Percentiles rank a stretch among this genome's conserved stretches.
These are phyloP conservation scores for Phengaris alcon DNA, from an alignment of 2,888 invertebrate genomes.

Conservation along the genomic window DNA sequence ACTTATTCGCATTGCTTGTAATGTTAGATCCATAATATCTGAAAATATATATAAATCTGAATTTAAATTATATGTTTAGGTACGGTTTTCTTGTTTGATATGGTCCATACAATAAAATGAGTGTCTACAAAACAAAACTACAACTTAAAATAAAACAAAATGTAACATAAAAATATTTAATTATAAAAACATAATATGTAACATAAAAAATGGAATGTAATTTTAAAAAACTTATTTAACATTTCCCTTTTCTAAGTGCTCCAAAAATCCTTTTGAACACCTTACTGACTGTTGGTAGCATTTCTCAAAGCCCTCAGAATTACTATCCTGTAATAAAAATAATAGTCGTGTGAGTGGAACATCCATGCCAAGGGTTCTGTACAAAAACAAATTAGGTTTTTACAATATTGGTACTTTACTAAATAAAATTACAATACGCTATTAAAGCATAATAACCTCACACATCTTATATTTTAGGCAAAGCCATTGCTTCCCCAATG, in stretches of 20 bases:
- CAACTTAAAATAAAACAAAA: not conserved
- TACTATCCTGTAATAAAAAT: constrained; percentile 57
- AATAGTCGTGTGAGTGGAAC: not conserved
- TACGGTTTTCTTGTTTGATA: no score
- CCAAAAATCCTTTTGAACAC: constrained; percentile 67
- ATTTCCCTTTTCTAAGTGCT: constrained; percentile 49
- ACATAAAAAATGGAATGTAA: constrained; percentile 19
- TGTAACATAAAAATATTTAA: not conserved
- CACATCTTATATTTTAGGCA: no score
- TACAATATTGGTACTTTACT: not conserved
- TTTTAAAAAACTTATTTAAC: constrained; percentile 31
- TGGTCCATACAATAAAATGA: no score
- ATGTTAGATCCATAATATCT: no score
- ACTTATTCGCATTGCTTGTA: no score
- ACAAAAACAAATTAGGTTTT: not conserved
- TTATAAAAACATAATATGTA: constrained; percentile 5
- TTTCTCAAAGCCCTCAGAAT: constrained; percentile 64
- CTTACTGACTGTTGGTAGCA: constrained; percentile 70
- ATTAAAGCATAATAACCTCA: no score
- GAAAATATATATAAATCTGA: no score
- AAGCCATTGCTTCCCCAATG: no score
- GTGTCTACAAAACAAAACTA: not conserved
- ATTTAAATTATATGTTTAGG: no score
- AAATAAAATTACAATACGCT: no score
- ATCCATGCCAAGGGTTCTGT: not conserved